Evolutionary conservation across 2,888 invertebrate species (phyloP), one percentile per base, ranked within the genome.

Genomic region (Hipparchia semele): DNA sequence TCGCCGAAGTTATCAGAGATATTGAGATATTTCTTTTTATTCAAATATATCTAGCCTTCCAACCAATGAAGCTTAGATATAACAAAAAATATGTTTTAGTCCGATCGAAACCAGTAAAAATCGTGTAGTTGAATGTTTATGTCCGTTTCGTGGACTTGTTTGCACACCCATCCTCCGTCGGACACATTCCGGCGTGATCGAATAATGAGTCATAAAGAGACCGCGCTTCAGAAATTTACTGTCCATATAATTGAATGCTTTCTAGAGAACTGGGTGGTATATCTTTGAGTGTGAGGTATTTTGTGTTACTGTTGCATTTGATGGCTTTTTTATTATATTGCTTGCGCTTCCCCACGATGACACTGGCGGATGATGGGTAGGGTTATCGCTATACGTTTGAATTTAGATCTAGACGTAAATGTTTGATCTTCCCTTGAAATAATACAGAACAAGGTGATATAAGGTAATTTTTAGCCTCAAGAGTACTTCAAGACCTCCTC

Each of bases 191-290:
- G 76, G 72, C 75, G 59, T 72, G 73, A 78, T 75, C 78, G 76
- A 62, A 80, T 80, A 85, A 86, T 91, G 90, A 91, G 76, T 81
- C 81, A 81, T 78, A 81, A 76, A 78, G 80, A 71, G 61, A 70
- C 78, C 77, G 77, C 77, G 76, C 77, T 67, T 72, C 69, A 65
- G 67, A 75, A 76, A 75, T 69, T 77, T 67, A 67, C 67, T 56
- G 67, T 67, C 67, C 60, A 68, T 54, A 67, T 70, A 70, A 64
- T 62, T 67, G 66, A 66, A 75, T 72, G 69, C 74, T 65, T 75
- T 72, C 70, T 72, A 72, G 62, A 23, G 69, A 73, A 67, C n/a
- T 54, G 67, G 67, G 67, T 56, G 67, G 58, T 67, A 58, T 39
- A 39, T 23, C 23, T 61, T 13, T n/a, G 45, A 46, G 61, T 61